Percentiles rank a stretch among this genome's conserved stretches.
phyloP scores from a whole-genome alignment of 2,888 invertebrate species.

The Amiota minor region DNA sequence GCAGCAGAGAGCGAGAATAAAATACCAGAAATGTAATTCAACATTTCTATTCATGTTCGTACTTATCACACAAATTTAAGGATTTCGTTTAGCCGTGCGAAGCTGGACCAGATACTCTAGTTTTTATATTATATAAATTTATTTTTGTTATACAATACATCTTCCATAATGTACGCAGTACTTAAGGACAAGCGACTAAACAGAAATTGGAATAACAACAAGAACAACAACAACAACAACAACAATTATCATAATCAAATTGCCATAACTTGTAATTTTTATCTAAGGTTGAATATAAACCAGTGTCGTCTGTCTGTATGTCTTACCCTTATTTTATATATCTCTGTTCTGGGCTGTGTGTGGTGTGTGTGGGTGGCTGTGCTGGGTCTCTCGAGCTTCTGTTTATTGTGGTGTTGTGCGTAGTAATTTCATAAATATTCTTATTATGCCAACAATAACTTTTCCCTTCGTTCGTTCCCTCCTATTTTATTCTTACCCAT shows the following conservation, averaged over 20 bases:
- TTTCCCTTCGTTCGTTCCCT: neutral
- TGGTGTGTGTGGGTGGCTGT: constrained; percentile 12
- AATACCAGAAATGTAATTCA: no score
- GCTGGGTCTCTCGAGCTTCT: neutral
- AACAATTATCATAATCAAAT: constrained; percentile 3
- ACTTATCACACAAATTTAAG: no score
- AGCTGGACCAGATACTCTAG: no score
- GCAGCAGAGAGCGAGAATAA: no score
- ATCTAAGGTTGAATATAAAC: constrained; percentile 13
- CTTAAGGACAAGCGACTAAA: constrained; percentile 21
- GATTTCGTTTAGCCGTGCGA: no score
- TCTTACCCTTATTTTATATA: neutral
- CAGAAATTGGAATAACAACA: neutral
- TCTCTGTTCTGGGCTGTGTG: neutral
- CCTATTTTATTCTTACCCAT: neutral
- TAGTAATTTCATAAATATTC: constrained; percentile 5
- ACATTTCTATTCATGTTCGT: no score
- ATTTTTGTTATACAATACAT: constrained; percentile 6
- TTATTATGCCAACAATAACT: neutral
- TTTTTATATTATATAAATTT: no score
- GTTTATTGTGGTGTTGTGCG: neutral
- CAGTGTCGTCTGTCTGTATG: neutral
- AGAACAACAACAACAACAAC: constrained; percentile 20
- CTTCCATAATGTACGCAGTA: neutral
- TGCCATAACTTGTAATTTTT: constrained; percentile 26